Evolutionary conservation across 2,113 vertebrate species (phyloP).

Genomic region (Paralichthys olivaceus): DNA sequence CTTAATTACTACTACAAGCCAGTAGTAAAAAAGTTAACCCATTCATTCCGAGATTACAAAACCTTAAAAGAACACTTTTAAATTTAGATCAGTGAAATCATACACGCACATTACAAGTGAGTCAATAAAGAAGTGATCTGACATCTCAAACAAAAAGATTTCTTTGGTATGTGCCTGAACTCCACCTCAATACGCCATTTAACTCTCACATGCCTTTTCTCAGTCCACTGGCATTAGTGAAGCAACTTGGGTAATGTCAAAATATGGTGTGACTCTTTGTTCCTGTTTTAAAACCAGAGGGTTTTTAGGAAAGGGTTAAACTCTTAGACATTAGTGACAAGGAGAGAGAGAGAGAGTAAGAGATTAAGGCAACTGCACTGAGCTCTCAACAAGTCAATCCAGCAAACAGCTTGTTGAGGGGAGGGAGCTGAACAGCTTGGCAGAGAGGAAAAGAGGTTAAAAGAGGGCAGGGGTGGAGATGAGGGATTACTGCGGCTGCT

Average conservation of each 20-base stretch:
- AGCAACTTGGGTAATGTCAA: constrained; percentile 18
- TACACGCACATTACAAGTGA: background rate
- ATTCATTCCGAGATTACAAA: constrained; percentile 30
- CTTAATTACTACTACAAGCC: constrained; percentile 41
- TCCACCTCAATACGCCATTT: background rate
- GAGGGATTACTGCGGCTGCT: constrained; percentile 47
- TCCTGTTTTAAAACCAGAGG: background rate
- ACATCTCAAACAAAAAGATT: background rate
- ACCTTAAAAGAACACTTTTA: background rate
- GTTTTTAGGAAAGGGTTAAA: constrained; percentile 16
- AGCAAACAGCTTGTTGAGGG: constrained; percentile 27
- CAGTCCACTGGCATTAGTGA: background rate
- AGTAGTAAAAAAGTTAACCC: constrained; percentile 76
- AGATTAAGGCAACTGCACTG: constrained; percentile 46
- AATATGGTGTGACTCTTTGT: background rate
- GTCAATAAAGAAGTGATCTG: background rate
- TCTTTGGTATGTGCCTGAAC: background rate
- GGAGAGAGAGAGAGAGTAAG: constrained; percentile 7
- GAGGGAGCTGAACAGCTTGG: constrained; percentile 39
- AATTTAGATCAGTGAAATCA: background rate
- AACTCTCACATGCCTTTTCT: background rate
- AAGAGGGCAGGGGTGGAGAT: constrained; percentile 43
- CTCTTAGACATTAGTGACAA: constrained; percentile 29
- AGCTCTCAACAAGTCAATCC: constrained; percentile 54
- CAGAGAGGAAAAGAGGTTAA: constrained; percentile 51